Percentiles rank a stretch among this genome's conserved stretches.
Evolutionary conservation across 2,888 invertebrate species (phyloP).

Genomic region (Diplolepis rosae): DNA sequence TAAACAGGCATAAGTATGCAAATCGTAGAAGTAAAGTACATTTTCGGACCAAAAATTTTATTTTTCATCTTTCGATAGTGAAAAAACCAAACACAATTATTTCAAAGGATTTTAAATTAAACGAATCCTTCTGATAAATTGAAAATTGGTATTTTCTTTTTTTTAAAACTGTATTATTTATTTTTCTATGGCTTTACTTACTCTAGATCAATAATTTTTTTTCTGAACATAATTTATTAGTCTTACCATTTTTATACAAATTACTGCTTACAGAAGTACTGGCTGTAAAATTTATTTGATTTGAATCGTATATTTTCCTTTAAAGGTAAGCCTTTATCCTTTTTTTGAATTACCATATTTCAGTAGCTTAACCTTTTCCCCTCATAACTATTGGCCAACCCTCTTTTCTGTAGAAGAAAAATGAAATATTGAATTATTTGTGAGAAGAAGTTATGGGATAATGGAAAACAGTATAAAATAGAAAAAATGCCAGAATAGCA

Average conservation of each 20-base stretch:
- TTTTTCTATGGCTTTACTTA: too few relatives aligned
- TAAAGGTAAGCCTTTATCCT: not conserved
- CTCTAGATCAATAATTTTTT: too few relatives aligned
- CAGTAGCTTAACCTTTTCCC: not conserved
- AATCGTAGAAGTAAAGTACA: too few relatives aligned
- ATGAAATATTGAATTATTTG: not conserved
- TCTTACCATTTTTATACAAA: too few relatives aligned
- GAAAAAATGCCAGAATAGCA: not conserved
- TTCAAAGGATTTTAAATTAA: not conserved
- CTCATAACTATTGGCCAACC: not conserved
- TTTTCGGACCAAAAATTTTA: too few relatives aligned
- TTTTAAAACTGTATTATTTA: too few relatives aligned
- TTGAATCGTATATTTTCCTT: not conserved
- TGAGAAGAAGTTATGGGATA: not conserved
- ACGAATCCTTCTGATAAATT: too few relatives aligned
- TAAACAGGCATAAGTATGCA: conserved; percentile 65
- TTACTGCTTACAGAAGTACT: too few relatives aligned
- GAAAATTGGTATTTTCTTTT: too few relatives aligned
- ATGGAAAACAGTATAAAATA: not conserved
- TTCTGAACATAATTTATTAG: too few relatives aligned
- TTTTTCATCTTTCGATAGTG: too few relatives aligned
- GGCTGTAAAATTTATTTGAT: not conserved
- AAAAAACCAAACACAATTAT: too few relatives aligned
- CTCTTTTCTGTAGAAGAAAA: not conserved
- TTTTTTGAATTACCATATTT: not conserved